phyloP scores from a whole-genome alignment of 1,140 invertebrate species.

The Sarcophaga peregrina region DNA sequence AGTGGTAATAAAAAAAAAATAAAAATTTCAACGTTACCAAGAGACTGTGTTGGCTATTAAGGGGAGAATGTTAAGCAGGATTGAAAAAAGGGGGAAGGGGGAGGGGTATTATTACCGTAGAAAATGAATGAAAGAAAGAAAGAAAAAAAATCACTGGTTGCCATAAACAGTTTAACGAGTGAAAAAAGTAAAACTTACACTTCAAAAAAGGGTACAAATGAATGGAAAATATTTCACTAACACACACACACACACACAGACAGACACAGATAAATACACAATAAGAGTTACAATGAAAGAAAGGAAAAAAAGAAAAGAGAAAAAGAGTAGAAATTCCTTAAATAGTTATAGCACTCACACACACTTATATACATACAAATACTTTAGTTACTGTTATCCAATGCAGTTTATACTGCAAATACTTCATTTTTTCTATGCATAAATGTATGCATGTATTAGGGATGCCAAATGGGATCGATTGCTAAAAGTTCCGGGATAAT shows the following conservation, averaged over 20 bases:
- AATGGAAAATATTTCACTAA: background rate
- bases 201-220: slow-evolving; percentile 16
- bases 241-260: background rate
- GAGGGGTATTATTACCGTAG: background rate
- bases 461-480: too few species aligned
- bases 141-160: slow-evolving; percentile 25
- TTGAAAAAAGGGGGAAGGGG: background rate
- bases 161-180: slow-evolving; percentile 30
- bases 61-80: background rate
- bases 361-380: background rate
- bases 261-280: background rate
- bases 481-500: too few species aligned
- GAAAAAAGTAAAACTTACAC: slow-evolving; percentile 24
- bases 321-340: background rate
- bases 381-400: too few species aligned
- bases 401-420: too few species aligned
- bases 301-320: background rate
- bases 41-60: too few species aligned
- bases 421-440: too few species aligned
- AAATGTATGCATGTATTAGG: too few species aligned
- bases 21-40: too few species aligned
- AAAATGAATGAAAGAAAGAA: background rate
- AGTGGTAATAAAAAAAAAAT: too few species aligned
- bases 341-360: background rate
- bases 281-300: background rate